phyloP scores from a whole-genome alignment of 2,888 invertebrate genomes.

The Clostera curtula region DNA sequence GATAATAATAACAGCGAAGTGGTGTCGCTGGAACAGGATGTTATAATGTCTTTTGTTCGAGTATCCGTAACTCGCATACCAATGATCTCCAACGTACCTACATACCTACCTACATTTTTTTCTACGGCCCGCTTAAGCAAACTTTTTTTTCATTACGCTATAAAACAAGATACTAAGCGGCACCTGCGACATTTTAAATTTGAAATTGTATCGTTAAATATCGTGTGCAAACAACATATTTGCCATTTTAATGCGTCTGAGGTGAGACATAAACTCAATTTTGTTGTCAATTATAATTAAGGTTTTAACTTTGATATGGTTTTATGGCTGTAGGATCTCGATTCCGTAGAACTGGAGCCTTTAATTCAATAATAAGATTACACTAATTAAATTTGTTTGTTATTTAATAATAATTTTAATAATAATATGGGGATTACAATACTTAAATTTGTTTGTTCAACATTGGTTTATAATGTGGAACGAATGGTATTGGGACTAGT shows the following conservation, averaged over 20 bases:
- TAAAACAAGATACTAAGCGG: conserved; percentile 38
- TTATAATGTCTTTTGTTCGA: conserved; percentile 71
- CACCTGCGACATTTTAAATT: conserved; percentile 34
- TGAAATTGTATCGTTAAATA: conserved; percentile 32
- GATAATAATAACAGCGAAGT: conserved; percentile 65
- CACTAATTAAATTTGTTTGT: no score
- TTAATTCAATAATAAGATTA: no score
- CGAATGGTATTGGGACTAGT: no score
- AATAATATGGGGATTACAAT: no score
- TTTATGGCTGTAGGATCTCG: conserved; percentile 2
- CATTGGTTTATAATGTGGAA: no score
- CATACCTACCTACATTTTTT: conserved; percentile 43
- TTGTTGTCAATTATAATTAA: conserved; percentile 17
- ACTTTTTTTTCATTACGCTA: conserved; percentile 37
- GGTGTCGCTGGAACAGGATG: conserved; percentile 67
- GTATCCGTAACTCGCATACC: conserved; percentile 61
- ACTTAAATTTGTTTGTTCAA: no score
- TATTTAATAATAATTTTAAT: no score
- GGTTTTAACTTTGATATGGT: conserved; percentile 11
- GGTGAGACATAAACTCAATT: conserved; percentile 19
- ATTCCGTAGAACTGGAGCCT: no score
- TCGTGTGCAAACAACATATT: conserved; percentile 31
- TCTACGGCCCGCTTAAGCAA: conserved; percentile 36
- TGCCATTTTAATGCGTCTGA: conserved; percentile 18
- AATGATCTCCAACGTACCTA: conserved; percentile 44